A percentile compares a stretch with the other conserved stretches of the same genome.
Evolutionary conservation across 2,888 invertebrate genomes (phyloP).

Genomic region (Gisinianus flammeolus): DNA sequence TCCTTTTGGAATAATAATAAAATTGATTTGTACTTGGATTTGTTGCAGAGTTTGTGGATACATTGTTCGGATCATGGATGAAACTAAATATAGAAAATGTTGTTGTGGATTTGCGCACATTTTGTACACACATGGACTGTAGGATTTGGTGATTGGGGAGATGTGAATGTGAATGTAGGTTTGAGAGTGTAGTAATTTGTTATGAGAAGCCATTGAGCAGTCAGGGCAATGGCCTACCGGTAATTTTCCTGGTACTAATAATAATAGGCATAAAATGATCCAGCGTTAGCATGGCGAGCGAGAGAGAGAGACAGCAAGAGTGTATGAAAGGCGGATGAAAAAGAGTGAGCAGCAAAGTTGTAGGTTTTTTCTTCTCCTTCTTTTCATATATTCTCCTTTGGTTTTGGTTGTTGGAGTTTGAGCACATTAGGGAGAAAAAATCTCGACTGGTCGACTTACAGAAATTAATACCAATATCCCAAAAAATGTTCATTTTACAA

Average conservation of each 20-base stretch:
- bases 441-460: slow-evolving; percentile 39
- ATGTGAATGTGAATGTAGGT: not conserved
- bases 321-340: not conserved
- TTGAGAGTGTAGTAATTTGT: not conserved
- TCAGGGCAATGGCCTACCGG: slow-evolving; percentile 32
- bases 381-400: not conserved
- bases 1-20: too few species aligned
- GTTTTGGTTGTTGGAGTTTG: not conserved
- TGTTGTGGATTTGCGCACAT: not conserved
- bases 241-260: slow-evolving; percentile 24
- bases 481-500: slow-evolving; percentile 45
- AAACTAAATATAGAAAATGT: not conserved
- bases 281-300: slow-evolving; percentile 17
- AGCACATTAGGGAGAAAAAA: slow-evolving; percentile 1
- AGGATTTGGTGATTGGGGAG: not conserved
- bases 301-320: slow-evolving; percentile 8
- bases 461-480: slow-evolving; percentile 47
- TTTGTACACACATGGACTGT: not conserved
- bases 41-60: not conserved
- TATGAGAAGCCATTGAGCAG: not conserved
- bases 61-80: too few species aligned
- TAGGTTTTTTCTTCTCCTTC: not conserved
- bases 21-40: too few species aligned
- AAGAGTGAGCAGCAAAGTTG: not conserved
- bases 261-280: slow-evolving; percentile 37